Evolutionary conservation across 2,888 invertebrate species (phyloP).

Genomic region (Labia minor): DNA sequence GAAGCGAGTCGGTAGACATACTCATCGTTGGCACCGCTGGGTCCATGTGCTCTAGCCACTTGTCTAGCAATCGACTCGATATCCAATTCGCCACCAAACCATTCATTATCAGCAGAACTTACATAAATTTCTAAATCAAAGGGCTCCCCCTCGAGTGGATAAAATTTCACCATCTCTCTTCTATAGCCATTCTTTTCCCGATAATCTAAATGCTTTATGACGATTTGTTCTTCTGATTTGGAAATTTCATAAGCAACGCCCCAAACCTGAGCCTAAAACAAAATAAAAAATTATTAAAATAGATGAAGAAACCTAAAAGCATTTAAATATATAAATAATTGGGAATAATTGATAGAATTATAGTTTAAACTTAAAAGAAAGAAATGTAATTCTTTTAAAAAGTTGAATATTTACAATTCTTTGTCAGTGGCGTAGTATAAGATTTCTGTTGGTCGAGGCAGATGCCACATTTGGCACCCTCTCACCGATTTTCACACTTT

Average conservation of each 20-base stretch:
- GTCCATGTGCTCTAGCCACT: slow-evolving; percentile 60
- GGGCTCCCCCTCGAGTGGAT: slow-evolving; percentile 45
- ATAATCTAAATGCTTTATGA: slow-evolving; percentile 72
- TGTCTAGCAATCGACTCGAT: slow-evolving; percentile 68
- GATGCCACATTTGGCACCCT: too few relatives aligned
- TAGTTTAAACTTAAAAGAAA: too few relatives aligned
- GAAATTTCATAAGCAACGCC: slow-evolving; percentile 85
- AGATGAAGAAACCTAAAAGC: background rate
- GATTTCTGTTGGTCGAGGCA: too few relatives aligned
- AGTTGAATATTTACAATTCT: too few relatives aligned
- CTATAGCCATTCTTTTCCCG: slow-evolving; percentile 90
- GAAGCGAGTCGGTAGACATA: slow-evolving; percentile 77
- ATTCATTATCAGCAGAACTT: slow-evolving; percentile 68
- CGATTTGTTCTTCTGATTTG: slow-evolving; percentile 51
- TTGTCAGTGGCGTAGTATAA: too few relatives aligned
- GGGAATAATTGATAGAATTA: background rate
- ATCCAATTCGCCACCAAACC: slow-evolving; percentile 66
- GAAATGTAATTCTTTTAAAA: too few relatives aligned
- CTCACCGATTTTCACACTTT: too few relatives aligned
- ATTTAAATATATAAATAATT: slow-evolving; percentile 3
- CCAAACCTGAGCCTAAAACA: slow-evolving; percentile 59
- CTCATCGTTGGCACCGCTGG: slow-evolving; percentile 83
- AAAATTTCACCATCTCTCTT: slow-evolving; percentile 57
- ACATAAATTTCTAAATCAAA: slow-evolving; percentile 70
- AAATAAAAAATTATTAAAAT: too few relatives aligned